A percentile compares a stretch with the other conserved stretches of the same genome.
These are phyloP conservation scores for Ochlodes sylvanus DNA, from an alignment of 2,888 invertebrate species.

Conservation along the genomic window DNA sequence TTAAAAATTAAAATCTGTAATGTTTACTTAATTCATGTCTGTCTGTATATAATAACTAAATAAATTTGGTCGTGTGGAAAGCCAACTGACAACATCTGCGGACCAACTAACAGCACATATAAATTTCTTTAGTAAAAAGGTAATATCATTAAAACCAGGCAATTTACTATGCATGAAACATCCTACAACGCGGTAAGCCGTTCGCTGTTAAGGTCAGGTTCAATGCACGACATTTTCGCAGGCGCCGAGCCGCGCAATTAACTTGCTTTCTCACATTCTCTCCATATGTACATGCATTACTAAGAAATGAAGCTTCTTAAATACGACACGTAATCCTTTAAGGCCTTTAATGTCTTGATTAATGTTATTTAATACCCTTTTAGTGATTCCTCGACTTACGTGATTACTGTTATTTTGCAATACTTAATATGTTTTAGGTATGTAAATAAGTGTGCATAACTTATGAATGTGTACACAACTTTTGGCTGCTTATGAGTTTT, in stretches of 20 bases:
- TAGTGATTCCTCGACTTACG: too few species aligned
- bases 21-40: too few species aligned
- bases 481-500: too few species aligned
- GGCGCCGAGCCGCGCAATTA: conserved; percentile 32
- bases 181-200: neutral
- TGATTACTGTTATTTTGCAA: too few species aligned
- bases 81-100: too few species aligned
- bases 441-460: too few species aligned
- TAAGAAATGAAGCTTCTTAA: conserved; percentile 7
- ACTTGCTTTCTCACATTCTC: conserved; percentile 36
- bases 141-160: conserved; percentile 5
- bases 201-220: conserved; percentile 46
- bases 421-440: too few species aligned
- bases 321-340: neutral
- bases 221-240: conserved; percentile 35
- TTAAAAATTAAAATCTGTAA: too few species aligned
- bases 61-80: too few species aligned
- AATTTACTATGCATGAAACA: conserved; percentile 4
- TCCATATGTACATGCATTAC: conserved; percentile 12
- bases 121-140: neutral
- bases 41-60: too few species aligned
- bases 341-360: neutral
- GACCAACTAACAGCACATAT: too few species aligned
- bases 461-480: too few species aligned
- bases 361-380: neutral